Evolutionary conservation across 2,113 vertebrate species (phyloP), one percentile per base, ranked within the genome.

Genomic region (Engystomops pustulosus): DNA sequence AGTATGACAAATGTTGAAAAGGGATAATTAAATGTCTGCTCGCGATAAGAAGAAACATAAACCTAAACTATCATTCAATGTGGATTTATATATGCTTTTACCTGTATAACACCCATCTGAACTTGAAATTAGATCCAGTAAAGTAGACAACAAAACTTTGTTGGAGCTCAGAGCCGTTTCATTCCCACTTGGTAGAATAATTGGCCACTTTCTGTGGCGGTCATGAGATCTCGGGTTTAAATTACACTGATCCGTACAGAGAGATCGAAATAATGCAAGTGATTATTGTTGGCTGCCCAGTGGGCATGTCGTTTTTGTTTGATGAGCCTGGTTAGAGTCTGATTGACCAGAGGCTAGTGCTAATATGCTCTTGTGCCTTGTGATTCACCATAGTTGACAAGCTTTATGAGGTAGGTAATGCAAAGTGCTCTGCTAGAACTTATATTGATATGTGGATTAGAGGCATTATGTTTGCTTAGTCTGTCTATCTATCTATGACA

Each of bases 211-310:
- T 17, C 20, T 67, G 14, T 67, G 74, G 27, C 4, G 32, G 32
- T 18, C 51, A 55, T 34, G 49, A 77, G 74, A 36, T 23, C 20
- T 36, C 12, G n/a, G 32, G 20, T 58, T 32, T 77, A 77, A 77
- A 38, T 38, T 77, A 51, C 74, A 41, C 32, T 12, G 72, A 49
- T 51, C 44, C 49, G 27, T 11, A n/a, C 32, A 38, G 51, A 38
- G 51, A 53, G 32, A 60, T 78, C 11, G 34, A 38, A 78, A 10
- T 41, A 77, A 77, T 77, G 15, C 18, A 78, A 78, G n/a, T 78
- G 51, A 58, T 78, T 60, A 55, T 58, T 32, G 75, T 78, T 58
- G 20, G 75, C 34, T 78, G 75, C 51, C 49, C 75, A 58, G 51
- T 41, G 75, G 75, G 4, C 51, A 78, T 78, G 32, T 25, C 6